Percentiles rank a stretch among this genome's conserved stretches.
Evolutionary conservation across 1,140 invertebrate species (phyloP).

Genomic region (Maniola jurtina): DNA sequence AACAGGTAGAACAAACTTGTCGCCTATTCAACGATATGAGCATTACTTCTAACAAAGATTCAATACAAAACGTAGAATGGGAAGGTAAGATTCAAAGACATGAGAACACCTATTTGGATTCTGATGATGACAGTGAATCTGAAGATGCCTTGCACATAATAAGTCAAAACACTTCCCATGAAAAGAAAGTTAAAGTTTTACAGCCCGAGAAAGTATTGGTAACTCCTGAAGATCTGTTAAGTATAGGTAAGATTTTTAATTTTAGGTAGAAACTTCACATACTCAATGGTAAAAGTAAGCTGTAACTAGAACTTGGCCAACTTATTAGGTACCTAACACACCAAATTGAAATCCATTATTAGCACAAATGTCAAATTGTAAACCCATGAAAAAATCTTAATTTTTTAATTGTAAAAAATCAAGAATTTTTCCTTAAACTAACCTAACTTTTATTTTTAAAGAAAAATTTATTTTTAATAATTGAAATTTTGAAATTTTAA

Average conservation of each 20-base stretch:
- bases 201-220: constrained; percentile 79
- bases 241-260: constrained; percentile 59
- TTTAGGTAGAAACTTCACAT: too few relatives aligned
- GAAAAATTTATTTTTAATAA: too few relatives aligned
- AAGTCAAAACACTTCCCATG: constrained; percentile 80
- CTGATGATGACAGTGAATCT: constrained; percentile 82
- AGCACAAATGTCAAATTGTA: too few relatives aligned
- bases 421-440: too few relatives aligned
- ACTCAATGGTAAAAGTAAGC: too few relatives aligned
- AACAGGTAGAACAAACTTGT: constrained; percentile 81
- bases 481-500: too few relatives aligned
- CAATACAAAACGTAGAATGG: constrained; percentile 84
- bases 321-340: too few relatives aligned
- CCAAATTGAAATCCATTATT: too few relatives aligned
- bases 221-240: constrained; percentile 81
- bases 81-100: constrained; percentile 75
- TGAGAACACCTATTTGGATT: constrained; percentile 78
- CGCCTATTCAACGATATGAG: constrained; percentile 80
- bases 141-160: constrained; percentile 83
- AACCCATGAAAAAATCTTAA: too few relatives aligned
- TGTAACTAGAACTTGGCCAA: too few relatives aligned
- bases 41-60: constrained; percentile 78
- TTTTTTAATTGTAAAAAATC: too few relatives aligned
- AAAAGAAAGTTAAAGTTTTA: constrained; percentile 80
- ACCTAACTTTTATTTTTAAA: too few relatives aligned